Base-by-base conservation (phyloP, 1,140 invertebrate species). In the Heliconius himera region DNA sequence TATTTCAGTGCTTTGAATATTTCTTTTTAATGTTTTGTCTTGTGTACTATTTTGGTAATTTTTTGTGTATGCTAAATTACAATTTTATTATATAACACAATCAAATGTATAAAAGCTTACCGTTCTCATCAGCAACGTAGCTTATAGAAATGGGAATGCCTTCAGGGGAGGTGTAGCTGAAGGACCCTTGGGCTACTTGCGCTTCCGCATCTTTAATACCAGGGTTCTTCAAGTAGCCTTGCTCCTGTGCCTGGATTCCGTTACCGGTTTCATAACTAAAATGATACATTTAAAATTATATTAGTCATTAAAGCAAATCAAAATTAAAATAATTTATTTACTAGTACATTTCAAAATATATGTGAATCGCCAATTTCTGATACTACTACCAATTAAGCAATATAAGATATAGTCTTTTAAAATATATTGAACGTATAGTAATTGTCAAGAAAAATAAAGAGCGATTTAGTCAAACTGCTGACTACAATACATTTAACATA, bases 161-260 rank as follows among this genome's bases (percentile, higher is more conserved):
- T 81, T 97, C 96, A 66, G 96, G 96, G 26, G 96, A 96, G 26
- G 95, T 95, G 94, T 97, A 97, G 41, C 93, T 93, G 90, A 95
- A 96, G 8, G 95, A 95, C 1, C 96, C 96, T 82, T 96, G 94
- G 11, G 95, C 95, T 20, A 95, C 95, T 81, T 95, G 88, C 18
- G 95, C 95, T 82, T 96, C 96, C n/a, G 95, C 94, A 81, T 96
- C 96, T 46, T 95, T 95, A 8, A 91, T 91, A 51, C 96, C 96
- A 66, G 96, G 93, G 86, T 97, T 96, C 89, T 97, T 97, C 81
- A 97, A 91, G 84, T 95, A 96, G 16, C 97, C 97, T 79, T 95
- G 92, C 88, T 97, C 96, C 85, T 96, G 95, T 0, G 95, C 96
- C 8, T 93, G 89, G 83, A 97, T 97, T 33, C 96, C 96, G 87